Percentiles rank a stretch among this genome's conserved stretches.
Evolutionary conservation across 2,888 invertebrate genomes (phyloP).

Genomic region (Nomada ferruginata): DNA sequence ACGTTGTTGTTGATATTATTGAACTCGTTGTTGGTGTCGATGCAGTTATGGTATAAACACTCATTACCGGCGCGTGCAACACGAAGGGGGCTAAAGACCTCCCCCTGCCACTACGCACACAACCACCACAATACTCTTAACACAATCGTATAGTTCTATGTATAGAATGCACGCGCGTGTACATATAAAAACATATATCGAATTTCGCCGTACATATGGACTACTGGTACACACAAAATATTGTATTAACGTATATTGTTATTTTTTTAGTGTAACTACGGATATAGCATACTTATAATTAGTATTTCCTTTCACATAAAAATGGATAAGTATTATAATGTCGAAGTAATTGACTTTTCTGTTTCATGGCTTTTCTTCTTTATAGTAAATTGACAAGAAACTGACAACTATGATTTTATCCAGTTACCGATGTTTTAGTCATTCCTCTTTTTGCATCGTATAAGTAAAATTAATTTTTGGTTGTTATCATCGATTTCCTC

Average conservation of each 20-base stretch:
- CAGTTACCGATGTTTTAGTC: not conserved
- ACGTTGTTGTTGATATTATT: conserved; percentile 25
- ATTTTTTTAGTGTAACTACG: not conserved
- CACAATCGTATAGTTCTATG: conserved; percentile 26
- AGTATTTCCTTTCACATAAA: conserved; percentile 4
- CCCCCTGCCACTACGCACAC: conserved; percentile 57
- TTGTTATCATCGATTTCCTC: conserved; percentile 27
- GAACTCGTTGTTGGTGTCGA: conserved; percentile 49
- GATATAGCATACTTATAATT: not conserved
- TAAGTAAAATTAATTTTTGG: not conserved
- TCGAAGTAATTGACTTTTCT: conserved; percentile 23
- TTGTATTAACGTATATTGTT: not conserved
- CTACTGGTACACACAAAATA: conserved; percentile 8
- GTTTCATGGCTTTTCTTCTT: conserved; percentile 4
- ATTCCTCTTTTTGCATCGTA: not conserved
- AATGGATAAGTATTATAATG: not conserved
- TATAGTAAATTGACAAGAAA: not conserved
- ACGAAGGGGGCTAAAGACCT: conserved; percentile 62
- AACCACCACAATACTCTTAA: conserved; percentile 41
- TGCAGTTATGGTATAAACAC: conserved; percentile 67
- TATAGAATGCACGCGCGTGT: conserved; percentile 25
- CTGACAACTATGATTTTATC: conserved; percentile 16
- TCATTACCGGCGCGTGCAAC: conserved; percentile 71
- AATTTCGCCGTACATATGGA: conserved; percentile 13
- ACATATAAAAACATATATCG: conserved; percentile 10